Percentiles rank a stretch among this genome's conserved stretches.
phyloP scores from a whole-genome alignment of 2,113 vertebrate genomes.

The Pseudorhombus dupliciocellatus region DNA sequence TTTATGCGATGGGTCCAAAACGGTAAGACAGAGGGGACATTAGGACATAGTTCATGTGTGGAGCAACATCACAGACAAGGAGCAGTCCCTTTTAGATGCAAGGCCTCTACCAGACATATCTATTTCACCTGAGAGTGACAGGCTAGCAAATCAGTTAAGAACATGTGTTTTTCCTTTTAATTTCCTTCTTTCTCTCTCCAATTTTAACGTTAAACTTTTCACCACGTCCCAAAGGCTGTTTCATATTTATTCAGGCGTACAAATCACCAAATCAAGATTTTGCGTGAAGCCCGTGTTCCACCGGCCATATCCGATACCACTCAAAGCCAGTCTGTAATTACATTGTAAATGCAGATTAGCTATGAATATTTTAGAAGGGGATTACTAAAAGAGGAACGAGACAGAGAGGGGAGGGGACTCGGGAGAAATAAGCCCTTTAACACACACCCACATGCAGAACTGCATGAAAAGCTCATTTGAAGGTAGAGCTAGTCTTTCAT shows the following conservation, averaged over 20 bases:
- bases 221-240: constrained; percentile 22
- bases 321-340: constrained; percentile 78
- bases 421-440: constrained; percentile 65
- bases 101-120: background rate
- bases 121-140: background rate
- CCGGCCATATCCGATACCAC: constrained; percentile 73
- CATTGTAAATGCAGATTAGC: constrained; percentile 82
- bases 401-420: constrained; percentile 53
- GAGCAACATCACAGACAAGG: background rate
- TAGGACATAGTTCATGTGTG: constrained; percentile 5
- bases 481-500: constrained; percentile 74
- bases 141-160: background rate
- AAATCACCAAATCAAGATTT: constrained; percentile 70
- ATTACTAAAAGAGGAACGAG: constrained; percentile 79
- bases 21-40: constrained; percentile 1
- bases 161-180: background rate
- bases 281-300: constrained; percentile 50
- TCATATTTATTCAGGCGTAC: constrained; percentile 54
- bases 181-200: background rate
- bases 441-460: constrained; percentile 67
- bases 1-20: constrained; percentile 13
- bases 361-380: constrained; percentile 81
- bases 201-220: constrained; percentile 17
- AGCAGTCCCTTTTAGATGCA: background rate
- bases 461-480: constrained; percentile 78